Evolutionary conservation across 23 tunicate genomes (phyloP).

Genomic region (Oikopleura dioica): DNA sequence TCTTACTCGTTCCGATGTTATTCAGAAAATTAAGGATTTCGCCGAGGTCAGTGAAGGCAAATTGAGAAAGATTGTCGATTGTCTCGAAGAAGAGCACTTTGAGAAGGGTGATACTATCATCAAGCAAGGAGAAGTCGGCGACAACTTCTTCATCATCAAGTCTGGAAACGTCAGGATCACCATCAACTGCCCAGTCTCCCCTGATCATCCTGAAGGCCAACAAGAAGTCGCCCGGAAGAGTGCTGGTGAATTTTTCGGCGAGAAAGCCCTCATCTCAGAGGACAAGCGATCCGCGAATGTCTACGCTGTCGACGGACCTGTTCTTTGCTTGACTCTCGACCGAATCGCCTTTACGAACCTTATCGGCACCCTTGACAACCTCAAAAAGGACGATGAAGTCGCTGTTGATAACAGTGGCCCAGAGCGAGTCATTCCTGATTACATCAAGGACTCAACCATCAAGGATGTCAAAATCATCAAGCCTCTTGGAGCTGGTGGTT

Average conservation of each 20-base stretch:
- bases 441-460: no score
- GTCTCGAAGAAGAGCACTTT: conserved; percentile 42
- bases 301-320: conserved; percentile 27
- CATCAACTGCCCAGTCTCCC: no score
- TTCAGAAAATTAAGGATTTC: no score
- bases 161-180: no score
- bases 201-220: no score
- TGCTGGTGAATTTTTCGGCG: conserved; percentile 73
- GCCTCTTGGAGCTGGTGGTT: conserved; percentile 70
- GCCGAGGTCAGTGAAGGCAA: conserved; percentile 33
- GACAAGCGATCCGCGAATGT: conserved; percentile 77
- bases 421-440: no score
- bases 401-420: no score
- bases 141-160: conserved; percentile 49
- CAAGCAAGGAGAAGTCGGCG: conserved; percentile 76
- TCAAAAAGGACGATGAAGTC: no score
- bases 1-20: no score
- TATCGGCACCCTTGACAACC: no score
- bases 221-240: neutral
- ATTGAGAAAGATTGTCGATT: conserved; percentile 53
- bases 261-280: conserved; percentile 54
- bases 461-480: conserved; percentile 41
- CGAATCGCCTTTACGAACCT: conserved; percentile 47
- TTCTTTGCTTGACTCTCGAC: conserved; percentile 18
- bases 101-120: conserved; percentile 38